These are phyloP conservation scores for Prosapia bicincta DNA, from an alignment of 2,888 invertebrate genomes.

Conservation along the genomic window DNA sequence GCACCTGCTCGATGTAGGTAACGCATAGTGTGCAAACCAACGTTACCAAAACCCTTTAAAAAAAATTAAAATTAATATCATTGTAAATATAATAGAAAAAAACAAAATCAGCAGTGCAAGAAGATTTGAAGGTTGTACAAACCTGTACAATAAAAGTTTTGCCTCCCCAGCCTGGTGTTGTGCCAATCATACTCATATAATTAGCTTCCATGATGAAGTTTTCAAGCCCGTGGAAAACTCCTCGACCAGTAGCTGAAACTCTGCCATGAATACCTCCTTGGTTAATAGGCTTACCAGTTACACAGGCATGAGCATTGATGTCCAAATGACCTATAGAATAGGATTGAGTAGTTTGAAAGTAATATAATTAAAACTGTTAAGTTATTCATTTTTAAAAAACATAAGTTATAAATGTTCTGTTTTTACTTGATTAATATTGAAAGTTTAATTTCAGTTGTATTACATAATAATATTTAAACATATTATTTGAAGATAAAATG, in stretches of 20 bases:
- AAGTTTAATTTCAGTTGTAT: no score
- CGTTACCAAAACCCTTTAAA: constrained; percentile 98
- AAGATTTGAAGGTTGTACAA: neutral
- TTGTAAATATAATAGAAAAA: no score
- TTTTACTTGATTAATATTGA: no score
- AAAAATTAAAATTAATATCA: no score
- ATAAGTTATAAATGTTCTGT: no score
- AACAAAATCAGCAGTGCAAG: no score
- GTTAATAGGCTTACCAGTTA: constrained; percentile 97
- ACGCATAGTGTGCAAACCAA: constrained; percentile 92
- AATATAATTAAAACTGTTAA: no score
- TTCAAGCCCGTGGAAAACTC: constrained; percentile 90
- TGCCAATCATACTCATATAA: constrained; percentile 91
- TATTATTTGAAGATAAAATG: no score
- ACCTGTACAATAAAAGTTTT: constrained; percentile 82
- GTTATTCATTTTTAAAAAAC: no score
- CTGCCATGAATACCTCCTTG: constrained; percentile 96
- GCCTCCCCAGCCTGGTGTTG: constrained; percentile 79
- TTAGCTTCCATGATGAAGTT: constrained; percentile 92
- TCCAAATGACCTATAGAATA: constrained; percentile 56
- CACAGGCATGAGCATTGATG: constrained; percentile 94
- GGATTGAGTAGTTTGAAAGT: no score
- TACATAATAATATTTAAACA: no score
- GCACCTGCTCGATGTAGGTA: constrained; percentile 93
- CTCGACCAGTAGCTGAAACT: constrained; percentile 91